These are phyloP conservation scores for Homarus americanus DNA, from an alignment of 1,140 invertebrate genomes.

Conservation along the genomic window DNA sequence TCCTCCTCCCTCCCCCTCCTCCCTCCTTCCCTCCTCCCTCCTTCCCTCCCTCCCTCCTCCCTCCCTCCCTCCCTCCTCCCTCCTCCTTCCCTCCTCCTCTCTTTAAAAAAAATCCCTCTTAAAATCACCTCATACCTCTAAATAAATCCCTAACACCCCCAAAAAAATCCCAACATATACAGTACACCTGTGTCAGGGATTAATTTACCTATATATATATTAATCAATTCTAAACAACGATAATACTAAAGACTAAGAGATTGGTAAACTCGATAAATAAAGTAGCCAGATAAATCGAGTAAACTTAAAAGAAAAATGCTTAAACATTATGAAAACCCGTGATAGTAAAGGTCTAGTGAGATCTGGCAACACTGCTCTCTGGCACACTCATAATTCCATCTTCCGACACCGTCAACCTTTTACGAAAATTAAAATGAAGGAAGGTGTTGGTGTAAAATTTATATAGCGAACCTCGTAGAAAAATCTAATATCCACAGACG, in stretches of 20 bases:
- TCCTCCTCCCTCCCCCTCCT: background rate
- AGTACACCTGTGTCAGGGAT: too few species aligned
- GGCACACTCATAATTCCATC: conserved; percentile 71
- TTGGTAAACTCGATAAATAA: too few species aligned
- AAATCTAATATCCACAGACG: conserved; percentile 40
- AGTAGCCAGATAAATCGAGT: too few species aligned
- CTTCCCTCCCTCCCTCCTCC: background rate
- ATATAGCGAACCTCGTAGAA: conserved; percentile 55
- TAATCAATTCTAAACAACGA: too few species aligned
- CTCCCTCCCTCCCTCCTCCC: background rate
- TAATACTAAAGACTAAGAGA: too few species aligned
- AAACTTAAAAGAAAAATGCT: background rate
- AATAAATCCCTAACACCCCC: background rate
- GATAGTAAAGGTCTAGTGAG: conserved; percentile 8
- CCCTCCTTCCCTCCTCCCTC: background rate
- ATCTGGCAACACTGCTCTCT: conserved; percentile 19
- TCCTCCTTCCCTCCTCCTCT: background rate
- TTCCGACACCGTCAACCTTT: conserved; percentile 69
- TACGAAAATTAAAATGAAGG: conserved; percentile 73
- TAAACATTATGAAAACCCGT: conserved; percentile 30
- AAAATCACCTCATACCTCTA: background rate
- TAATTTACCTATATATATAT: too few species aligned
- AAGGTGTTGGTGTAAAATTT: conserved; percentile 72
- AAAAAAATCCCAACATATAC: background rate
- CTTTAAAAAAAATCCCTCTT: background rate